Base-by-base conservation (phyloP, 2,888 invertebrate genomes). In the Maniola hyperantus region DNA sequence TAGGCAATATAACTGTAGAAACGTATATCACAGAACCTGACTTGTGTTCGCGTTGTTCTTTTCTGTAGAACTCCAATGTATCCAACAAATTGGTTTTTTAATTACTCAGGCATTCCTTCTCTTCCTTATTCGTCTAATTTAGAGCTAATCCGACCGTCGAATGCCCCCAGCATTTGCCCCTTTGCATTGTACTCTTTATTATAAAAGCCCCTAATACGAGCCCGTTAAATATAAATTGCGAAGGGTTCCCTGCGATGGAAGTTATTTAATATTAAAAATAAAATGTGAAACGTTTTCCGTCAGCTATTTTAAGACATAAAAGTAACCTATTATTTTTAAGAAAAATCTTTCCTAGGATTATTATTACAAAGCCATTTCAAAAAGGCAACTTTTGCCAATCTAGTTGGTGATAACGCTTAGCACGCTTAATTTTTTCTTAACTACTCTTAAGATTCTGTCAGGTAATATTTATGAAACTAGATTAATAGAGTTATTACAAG, bases 81-180 rank as follows among this genome's bases (percentile, higher is more conserved):
- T 77, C 76, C 75, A 71, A 76, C 75, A 85, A 87, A 85, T 87
- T 85, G 81, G 77, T 82, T 87, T 87, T 87, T 87, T 87, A 87
- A 87, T 87, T 87, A 85, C 80, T 77, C 77, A 77, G 73, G 73
- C 77, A 75, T 79, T 78, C 77, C 76, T 79, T 81, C 79, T 81
- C 77, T 80, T 79, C 81, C 82, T 82, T 83, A 80, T 80, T 79
- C 80, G 74, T 82, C 82, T 73, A 74, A 78, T 77, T 77, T 77
- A 75, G 74, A 74, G 74, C 73, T 76, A 78, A 78, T 78, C 77
- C 74, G 64, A 72, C 68, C 73, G 68, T 72, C 73, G 69, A 66
- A 71, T 72, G 75, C 77, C 76, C 74, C 73, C 65, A 71, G 73
- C 72, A 72, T 70, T 74, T 69, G 71, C 74, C 76, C 73, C 73